Percentiles rank a stretch among this genome's conserved stretches.
Evolutionary conservation across 2,113 vertebrate genomes (phyloP).

Genomic region (Manacus vitellinus): DNA sequence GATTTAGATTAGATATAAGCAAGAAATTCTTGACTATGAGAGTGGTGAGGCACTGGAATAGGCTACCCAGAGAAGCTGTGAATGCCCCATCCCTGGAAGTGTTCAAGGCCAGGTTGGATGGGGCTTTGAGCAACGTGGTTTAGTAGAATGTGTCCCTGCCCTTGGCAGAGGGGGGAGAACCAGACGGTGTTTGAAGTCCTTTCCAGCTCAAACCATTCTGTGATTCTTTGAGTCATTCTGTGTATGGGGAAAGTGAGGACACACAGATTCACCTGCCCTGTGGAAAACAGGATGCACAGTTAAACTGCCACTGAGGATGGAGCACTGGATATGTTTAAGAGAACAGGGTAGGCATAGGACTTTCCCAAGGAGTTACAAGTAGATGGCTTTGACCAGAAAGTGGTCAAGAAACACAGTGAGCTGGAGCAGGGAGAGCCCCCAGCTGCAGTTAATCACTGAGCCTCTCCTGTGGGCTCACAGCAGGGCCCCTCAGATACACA

Average conservation of each 20-base stretch:
- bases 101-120: neutral
- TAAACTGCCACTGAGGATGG: neutral
- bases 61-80: neutral
- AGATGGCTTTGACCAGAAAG: neutral
- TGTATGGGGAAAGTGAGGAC: neutral
- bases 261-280: neutral
- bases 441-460: neutral
- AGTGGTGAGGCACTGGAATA: neutral
- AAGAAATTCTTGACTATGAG: neutral
- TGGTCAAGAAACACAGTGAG: neutral
- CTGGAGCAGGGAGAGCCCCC: neutral
- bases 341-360: neutral
- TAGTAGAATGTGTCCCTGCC: neutral
- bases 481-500: neutral
- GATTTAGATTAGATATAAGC: neutral
- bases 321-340: neutral
- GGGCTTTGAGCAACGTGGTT: neutral
- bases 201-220: neutral
- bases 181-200: neutral
- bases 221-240: neutral
- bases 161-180: neutral
- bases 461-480: neutral
- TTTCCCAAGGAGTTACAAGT: neutral
- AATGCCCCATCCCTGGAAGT: neutral
- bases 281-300: neutral